A percentile compares a stretch with the other conserved stretches of the same genome.
phyloP scores from a whole-genome alignment of 2,113 vertebrate species.

The Paralichthys olivaceus region DNA sequence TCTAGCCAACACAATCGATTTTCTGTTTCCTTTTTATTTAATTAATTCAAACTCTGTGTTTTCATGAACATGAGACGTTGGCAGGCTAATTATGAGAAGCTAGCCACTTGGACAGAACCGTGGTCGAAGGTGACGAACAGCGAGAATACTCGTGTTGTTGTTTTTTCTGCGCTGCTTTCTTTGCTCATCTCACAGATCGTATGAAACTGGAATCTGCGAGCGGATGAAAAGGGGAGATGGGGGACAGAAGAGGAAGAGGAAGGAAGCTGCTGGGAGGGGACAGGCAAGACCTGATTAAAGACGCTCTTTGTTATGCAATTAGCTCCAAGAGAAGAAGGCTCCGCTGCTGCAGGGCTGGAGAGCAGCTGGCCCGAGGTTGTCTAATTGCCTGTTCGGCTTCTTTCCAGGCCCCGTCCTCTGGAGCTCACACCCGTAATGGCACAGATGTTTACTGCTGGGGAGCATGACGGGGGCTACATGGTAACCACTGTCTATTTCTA shows the following conservation, averaged over 20 bases:
- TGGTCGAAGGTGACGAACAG: background rate
- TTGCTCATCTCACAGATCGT: conserved; percentile 18
- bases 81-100: background rate
- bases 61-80: conserved; percentile 27
- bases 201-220: conserved; percentile 15
- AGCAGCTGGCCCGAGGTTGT: conserved; percentile 78
- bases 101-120: background rate
- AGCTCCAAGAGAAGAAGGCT: conserved; percentile 70
- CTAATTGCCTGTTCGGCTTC: conserved; percentile 79
- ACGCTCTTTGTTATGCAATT: conserved; percentile 80
- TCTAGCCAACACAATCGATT: conserved; percentile 9
- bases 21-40: background rate
- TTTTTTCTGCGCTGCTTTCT: background rate
- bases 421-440: conserved; percentile 69
- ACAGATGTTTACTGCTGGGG: conserved; percentile 76
- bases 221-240: conserved; percentile 20
- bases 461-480: conserved; percentile 46
- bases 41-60: background rate
- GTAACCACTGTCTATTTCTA: conserved; percentile 57
- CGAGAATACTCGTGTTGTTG: background rate
- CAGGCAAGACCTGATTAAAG: conserved; percentile 77
- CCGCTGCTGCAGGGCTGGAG: conserved; percentile 64
- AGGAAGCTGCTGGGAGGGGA: conserved; percentile 42
- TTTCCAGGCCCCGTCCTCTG: conserved; percentile 73
- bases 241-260: conserved; percentile 35